Evolutionary conservation across 1,140 invertebrate species (phyloP).

Genomic region (Aphidius ervi): DNA sequence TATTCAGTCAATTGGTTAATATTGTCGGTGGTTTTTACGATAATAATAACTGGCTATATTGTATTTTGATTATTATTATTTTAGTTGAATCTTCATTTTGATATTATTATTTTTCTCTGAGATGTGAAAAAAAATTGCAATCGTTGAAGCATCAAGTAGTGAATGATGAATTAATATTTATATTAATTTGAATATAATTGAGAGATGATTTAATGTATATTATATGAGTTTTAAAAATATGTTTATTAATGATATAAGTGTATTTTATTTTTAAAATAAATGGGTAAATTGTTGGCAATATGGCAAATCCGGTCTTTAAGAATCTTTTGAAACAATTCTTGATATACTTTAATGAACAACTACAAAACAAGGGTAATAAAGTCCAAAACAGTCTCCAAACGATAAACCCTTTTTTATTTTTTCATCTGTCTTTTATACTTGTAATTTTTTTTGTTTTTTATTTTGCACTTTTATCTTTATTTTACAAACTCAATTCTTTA

Average conservation of each 20-base stretch:
- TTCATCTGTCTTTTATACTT: too few relatives aligned
- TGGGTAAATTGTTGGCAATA: not conserved
- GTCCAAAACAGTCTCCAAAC: constrained; percentile 1
- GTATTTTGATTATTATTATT: too few relatives aligned
- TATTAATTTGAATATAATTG: not conserved
- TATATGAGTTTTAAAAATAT: not conserved
- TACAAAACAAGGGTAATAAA: constrained; percentile 12
- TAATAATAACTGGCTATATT: too few relatives aligned
- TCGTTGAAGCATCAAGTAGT: too few relatives aligned
- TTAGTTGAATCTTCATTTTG: too few relatives aligned
- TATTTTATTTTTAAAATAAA: not conserved
- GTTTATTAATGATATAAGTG: not conserved
- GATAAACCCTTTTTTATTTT: constrained; percentile 1
- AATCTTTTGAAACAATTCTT: not conserved
- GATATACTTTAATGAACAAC: constrained; percentile 13
- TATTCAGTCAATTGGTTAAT: too few relatives aligned
- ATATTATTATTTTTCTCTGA: too few relatives aligned
- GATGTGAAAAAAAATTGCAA: too few relatives aligned
- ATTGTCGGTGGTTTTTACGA: too few relatives aligned
- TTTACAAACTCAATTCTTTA: not conserved
- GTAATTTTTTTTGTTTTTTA: not conserved
- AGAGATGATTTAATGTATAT: not conserved
- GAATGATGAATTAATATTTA: too few relatives aligned
- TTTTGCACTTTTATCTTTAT: not conserved
- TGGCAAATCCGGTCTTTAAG: not conserved